phyloP scores from a whole-genome alignment of 2,888 invertebrate genomes.

The Apotomis capreana region DNA sequence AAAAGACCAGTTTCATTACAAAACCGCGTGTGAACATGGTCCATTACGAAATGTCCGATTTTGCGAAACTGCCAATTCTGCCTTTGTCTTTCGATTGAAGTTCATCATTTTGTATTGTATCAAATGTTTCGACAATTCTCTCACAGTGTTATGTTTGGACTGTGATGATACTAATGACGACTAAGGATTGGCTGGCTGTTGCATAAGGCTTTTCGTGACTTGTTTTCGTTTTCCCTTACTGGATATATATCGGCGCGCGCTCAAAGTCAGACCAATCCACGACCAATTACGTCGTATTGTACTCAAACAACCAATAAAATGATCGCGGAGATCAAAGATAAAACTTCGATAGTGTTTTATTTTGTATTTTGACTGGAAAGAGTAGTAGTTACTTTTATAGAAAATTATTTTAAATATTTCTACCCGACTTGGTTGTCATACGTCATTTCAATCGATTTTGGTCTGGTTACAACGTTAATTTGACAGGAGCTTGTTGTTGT shows the following conservation, averaged over 20 bases:
- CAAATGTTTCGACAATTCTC: conserved; percentile 27
- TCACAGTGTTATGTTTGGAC: conserved; percentile 9
- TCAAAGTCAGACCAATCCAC: too few species aligned
- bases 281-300: too few species aligned
- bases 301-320: too few species aligned
- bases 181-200: background rate
- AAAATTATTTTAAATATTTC: too few species aligned
- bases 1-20: conserved; percentile 56
- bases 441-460: too few species aligned
- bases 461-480: background rate
- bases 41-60: conserved; percentile 52
- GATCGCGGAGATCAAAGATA: too few species aligned
- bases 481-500: background rate
- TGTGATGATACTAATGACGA: conserved; percentile 7
- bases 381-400: too few species aligned
- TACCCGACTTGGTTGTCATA: too few species aligned
- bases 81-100: conserved; percentile 35
- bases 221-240: background rate
- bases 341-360: too few species aligned
- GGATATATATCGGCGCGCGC: too few species aligned
- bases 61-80: conserved; percentile 62
- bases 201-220: conserved; percentile 3
- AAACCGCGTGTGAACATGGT: conserved; percentile 67
- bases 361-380: too few species aligned
- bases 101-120: conserved; percentile 29